phyloP scores from a whole-genome alignment of 2,797 vertebrate species.

The Pangasius mekongensis region DNA sequence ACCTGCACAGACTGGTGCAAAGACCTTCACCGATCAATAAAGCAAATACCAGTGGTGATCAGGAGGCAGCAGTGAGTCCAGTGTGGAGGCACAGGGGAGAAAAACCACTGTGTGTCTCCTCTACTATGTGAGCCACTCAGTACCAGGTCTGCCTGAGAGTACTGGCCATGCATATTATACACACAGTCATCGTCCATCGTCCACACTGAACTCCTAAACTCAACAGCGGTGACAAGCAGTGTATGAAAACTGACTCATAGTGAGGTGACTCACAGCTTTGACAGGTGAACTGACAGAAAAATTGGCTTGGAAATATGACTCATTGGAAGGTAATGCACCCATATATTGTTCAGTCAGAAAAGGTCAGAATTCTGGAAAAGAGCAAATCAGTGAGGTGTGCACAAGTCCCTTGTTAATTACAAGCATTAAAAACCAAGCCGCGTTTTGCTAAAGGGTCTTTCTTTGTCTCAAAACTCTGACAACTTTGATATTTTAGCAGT shows the following conservation, averaged over 20 bases:
- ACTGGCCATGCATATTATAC: slow-evolving; percentile 41
- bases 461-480: not conserved
- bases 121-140: slow-evolving; percentile 43
- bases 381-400: slow-evolving; percentile 31
- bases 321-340: slow-evolving; percentile 10
- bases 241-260: slow-evolving; percentile 20
- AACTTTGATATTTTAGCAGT: not conserved
- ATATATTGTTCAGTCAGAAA: slow-evolving; percentile 31
- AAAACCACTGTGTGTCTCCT: slow-evolving; percentile 27
- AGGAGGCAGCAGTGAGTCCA: slow-evolving; percentile 39
- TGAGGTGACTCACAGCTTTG: slow-evolving; percentile 39
- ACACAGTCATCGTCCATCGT: slow-evolving; percentile 27
- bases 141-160: slow-evolving; percentile 22
- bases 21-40: slow-evolving; percentile 55
- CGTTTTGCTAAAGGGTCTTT: not conserved
- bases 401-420: slow-evolving; percentile 37
- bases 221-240: slow-evolving; percentile 32
- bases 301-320: slow-evolving; percentile 35
- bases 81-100: slow-evolving; percentile 17
- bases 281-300: slow-evolving; percentile 31
- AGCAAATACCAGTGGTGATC: slow-evolving; percentile 54
- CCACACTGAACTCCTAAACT: slow-evolving; percentile 36
- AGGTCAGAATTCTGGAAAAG: slow-evolving; percentile 23
- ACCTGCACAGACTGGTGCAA: slow-evolving; percentile 45
- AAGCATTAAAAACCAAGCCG: slow-evolving; percentile 14